Evolutionary conservation across 37 sponge, comb jelly and placozoan genomes (phyloP).

Genomic region (Beroe forskalii): DNA sequence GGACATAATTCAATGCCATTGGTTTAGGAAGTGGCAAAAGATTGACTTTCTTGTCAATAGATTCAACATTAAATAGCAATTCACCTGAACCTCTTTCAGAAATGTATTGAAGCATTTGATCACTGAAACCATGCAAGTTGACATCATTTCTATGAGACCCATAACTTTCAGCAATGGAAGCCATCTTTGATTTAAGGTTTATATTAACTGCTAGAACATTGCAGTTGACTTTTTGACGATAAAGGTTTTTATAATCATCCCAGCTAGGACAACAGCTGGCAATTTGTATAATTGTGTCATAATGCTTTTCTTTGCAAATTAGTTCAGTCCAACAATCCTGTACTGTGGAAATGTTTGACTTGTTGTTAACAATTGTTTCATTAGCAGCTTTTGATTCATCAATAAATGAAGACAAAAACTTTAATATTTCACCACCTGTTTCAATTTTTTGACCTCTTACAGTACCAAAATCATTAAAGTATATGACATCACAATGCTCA

Average conservation of each 20-base stretch:
- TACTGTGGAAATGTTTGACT: not conserved
- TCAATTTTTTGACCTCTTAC: slow-evolving; percentile 21
- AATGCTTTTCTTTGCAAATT: not conserved
- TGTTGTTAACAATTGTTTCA: not conserved
- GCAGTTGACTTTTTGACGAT: slow-evolving; percentile 5
- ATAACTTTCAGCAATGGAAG: not conserved
- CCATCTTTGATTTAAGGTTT: not conserved
- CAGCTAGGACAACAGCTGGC: not conserved
- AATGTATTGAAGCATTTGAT: slow-evolving; percentile 94
- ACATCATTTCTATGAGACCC: slow-evolving; percentile 84
- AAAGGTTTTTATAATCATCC: not conserved
- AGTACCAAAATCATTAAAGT: slow-evolving; percentile 33
- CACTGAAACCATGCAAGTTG: slow-evolving; percentile 89
- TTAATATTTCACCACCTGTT: slow-evolving; percentile 52
- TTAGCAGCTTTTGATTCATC: not conserved
- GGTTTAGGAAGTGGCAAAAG: slow-evolving; percentile 66
- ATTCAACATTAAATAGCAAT: slow-evolving; percentile 88
- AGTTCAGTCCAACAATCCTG: not conserved
- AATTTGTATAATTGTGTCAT: slow-evolving; percentile 26
- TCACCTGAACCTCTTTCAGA: slow-evolving; percentile 90
- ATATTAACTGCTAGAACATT: not conserved
- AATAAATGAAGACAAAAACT: slow-evolving; percentile 17
- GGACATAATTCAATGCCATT: slow-evolving; percentile 24
- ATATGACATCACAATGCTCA: slow-evolving; percentile 80
- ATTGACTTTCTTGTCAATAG: slow-evolving; percentile 88